Conservation (phyloP, 2,797 vertebrate species). For the Champsocephalus esox region DNA sequence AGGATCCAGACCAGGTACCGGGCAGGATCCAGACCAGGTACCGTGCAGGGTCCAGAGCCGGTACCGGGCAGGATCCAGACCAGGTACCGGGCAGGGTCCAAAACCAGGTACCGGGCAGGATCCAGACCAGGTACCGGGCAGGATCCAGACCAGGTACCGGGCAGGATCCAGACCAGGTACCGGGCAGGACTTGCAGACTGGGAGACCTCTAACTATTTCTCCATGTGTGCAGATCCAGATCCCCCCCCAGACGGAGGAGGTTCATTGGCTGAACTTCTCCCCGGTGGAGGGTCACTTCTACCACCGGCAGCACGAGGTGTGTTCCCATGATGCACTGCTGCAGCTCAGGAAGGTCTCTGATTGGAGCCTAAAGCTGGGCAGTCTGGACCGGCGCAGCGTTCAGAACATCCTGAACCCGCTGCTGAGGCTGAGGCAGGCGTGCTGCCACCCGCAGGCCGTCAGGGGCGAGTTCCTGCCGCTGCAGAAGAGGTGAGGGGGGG, state of each 20-base stretch:
- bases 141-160: too few species aligned
- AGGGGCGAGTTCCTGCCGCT: constrained; percentile 97
- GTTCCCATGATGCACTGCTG: constrained; percentile 95
- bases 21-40: too few species aligned
- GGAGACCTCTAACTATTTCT: too few species aligned
- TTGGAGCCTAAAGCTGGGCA: constrained; percentile 96
- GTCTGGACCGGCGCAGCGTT: constrained; percentile 95
- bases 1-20: too few species aligned
- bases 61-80: too few species aligned
- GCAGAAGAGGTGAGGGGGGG: constrained; percentile 92
- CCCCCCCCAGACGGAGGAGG: constrained; percentile 95
- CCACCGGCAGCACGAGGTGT: constrained; percentile 97
- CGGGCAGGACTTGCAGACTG: too few species aligned
- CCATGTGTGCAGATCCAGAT: constrained; percentile 91
- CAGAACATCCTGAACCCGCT: constrained; percentile 93
- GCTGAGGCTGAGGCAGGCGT: constrained; percentile 95
- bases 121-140: too few species aligned
- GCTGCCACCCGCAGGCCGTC: constrained; percentile 98
- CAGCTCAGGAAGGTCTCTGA: constrained; percentile 97
- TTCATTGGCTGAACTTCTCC: constrained; percentile 97
- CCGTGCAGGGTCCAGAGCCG: too few species aligned
- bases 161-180: too few species aligned
- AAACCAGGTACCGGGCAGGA: too few species aligned
- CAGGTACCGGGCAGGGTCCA: too few species aligned
- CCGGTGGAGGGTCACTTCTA: constrained; percentile 99